These are phyloP conservation scores for Harpagoxenus sublaevis DNA, from an alignment of 2,888 invertebrate genomes.

Conservation along the genomic window DNA sequence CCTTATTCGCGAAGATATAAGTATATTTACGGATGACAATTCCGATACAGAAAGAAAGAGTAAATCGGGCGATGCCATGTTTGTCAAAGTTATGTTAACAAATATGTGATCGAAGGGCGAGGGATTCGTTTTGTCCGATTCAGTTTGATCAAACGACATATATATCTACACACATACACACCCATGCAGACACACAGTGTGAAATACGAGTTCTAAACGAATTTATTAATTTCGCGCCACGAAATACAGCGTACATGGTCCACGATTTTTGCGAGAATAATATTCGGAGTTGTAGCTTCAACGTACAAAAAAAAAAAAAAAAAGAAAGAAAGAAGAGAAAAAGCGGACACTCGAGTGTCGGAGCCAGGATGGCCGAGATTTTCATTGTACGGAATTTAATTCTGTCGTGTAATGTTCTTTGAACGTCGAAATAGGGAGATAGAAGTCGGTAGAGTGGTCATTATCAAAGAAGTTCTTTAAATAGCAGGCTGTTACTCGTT, in stretches of 20 bases:
- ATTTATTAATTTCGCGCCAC: background rate
- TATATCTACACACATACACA: background rate
- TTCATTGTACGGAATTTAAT: slow-evolving; percentile 33
- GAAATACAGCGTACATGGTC: background rate
- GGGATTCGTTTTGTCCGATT: slow-evolving; percentile 29
- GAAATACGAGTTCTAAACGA: background rate
- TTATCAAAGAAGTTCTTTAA: slow-evolving; percentile 27
- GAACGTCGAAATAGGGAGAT: slow-evolving; percentile 14
- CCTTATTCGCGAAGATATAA: slow-evolving; percentile 18
- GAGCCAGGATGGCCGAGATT: background rate
- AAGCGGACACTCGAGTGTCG: slow-evolving; percentile 1
- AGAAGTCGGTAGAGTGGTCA: slow-evolving; percentile 9
- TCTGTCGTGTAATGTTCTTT: slow-evolving; percentile 24
- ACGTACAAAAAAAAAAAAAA: slow-evolving; percentile 2
- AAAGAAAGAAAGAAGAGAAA: background rate
- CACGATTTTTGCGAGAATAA: slow-evolving; percentile 6
- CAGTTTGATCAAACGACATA: slow-evolving; percentile 5
- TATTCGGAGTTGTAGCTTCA: background rate
- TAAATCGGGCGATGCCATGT: background rate
- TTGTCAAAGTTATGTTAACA: slow-evolving; percentile 32
- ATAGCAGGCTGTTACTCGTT: slow-evolving; percentile 1
- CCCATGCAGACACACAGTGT: background rate
- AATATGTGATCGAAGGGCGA: slow-evolving; percentile 36
- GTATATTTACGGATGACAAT: slow-evolving; percentile 14
- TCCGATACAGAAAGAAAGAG: background rate